These are phyloP conservation scores for Geotrypetes seraphini DNA, from an alignment of 2,797 vertebrate species.

Conservation along the genomic window DNA sequence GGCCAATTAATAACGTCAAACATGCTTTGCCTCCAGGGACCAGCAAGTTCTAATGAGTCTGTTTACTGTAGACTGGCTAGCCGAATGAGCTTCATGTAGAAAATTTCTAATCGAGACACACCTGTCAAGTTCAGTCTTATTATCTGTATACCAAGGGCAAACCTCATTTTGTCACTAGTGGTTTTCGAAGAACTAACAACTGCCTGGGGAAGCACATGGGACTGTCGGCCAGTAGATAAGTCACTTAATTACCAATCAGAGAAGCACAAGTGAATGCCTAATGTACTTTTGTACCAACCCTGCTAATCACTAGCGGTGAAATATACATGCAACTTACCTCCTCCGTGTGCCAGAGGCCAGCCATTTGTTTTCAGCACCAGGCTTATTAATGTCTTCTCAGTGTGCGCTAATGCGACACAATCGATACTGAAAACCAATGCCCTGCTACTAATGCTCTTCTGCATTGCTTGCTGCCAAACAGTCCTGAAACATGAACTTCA, in stretches of 20 bases:
- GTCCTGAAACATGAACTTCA: no score
- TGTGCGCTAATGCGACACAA: conserved; percentile 8
- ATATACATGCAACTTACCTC: neutral
- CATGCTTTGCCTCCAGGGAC: conserved; percentile 84
- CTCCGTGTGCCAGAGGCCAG: neutral
- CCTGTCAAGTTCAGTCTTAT: conserved; percentile 89
- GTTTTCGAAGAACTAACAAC: conserved; percentile 74
- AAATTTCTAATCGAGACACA: conserved; percentile 77
- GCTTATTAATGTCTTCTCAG: neutral
- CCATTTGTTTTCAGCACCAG: neutral
- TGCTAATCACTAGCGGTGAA: conserved; percentile 13
- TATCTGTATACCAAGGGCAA: conserved; percentile 81
- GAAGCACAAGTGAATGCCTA: conserved; percentile 55
- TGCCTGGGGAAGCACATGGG: conserved; percentile 63
- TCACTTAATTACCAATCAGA: conserved; percentile 84
- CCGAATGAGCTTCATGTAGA: conserved; percentile 53
- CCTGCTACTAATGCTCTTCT: conserved; percentile 17
- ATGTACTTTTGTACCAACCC: conserved; percentile 40
- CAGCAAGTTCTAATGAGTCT: conserved; percentile 85
- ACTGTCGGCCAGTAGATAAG: conserved; percentile 77
- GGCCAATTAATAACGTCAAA: conserved; percentile 99
- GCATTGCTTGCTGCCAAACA: neutral
- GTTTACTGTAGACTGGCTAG: conserved; percentile 80
- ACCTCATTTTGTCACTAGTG: conserved; percentile 79
- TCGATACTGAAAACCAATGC: conserved; percentile 22